phyloP scores from a whole-genome alignment of 2,113 vertebrate genomes.

The Cyanoderma ruficeps region DNA sequence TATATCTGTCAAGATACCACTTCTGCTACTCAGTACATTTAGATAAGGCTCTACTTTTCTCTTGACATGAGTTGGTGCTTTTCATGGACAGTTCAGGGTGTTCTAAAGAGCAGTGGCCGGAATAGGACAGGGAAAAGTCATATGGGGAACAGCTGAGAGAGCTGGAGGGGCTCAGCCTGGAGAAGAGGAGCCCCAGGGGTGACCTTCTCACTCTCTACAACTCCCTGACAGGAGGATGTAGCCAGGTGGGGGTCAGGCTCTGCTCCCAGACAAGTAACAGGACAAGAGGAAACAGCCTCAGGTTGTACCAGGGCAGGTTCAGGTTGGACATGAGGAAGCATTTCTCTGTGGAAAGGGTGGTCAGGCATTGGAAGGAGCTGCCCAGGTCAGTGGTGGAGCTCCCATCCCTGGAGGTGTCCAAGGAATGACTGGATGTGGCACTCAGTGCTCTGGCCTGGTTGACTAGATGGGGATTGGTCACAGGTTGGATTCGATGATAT shows the following conservation, averaged over 20 bases:
- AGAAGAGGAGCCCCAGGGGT: background rate
- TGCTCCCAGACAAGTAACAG: background rate
- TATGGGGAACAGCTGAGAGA: background rate
- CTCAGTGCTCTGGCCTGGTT: background rate
- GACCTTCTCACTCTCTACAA: background rate
- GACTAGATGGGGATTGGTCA: accelerated
- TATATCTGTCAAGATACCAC: background rate
- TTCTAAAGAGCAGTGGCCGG: background rate
- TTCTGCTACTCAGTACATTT: background rate
- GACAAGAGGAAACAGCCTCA: background rate
- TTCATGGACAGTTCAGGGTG: background rate
- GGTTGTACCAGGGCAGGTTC: background rate
- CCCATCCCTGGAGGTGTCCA: background rate
- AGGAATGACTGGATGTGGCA: background rate
- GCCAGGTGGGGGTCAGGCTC: background rate
- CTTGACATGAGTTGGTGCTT: background rate
- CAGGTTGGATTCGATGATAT: too few species aligned
- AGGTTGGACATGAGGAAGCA: background rate
- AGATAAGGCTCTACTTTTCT: background rate
- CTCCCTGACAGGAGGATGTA: background rate
- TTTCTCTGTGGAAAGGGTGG: background rate
- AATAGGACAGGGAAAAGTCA: background rate
- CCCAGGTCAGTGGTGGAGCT: background rate
- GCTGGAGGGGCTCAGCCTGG: background rate
- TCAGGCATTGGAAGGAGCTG: background rate